phyloP scores from a whole-genome alignment of 2,113 vertebrate genomes.

The Xiphophorus maculatus region DNA sequence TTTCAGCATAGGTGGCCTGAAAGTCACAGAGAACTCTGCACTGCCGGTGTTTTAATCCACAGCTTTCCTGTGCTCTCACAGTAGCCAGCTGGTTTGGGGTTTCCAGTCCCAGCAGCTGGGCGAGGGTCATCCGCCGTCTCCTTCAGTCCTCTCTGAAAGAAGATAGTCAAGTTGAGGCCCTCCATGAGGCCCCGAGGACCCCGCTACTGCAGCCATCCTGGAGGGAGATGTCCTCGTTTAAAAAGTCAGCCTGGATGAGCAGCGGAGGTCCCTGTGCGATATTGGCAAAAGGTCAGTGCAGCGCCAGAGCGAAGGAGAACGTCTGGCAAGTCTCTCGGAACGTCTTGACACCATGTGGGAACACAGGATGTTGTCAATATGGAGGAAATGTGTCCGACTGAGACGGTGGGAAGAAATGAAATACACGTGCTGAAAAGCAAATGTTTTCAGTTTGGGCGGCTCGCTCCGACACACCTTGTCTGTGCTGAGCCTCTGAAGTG shows the following conservation, averaged over 20 bases:
- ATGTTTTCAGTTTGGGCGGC: constrained; percentile 45
- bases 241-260: constrained; percentile 42
- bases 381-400: constrained; percentile 38
- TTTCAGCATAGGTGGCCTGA: constrained; percentile 7
- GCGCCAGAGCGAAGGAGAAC: constrained; percentile 42
- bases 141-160: constrained; percentile 66
- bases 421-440: constrained; percentile 33
- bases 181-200: constrained; percentile 63
- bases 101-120: constrained; percentile 68
- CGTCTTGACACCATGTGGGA: constrained; percentile 41
- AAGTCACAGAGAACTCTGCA: constrained; percentile 46
- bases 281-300: constrained; percentile 53
- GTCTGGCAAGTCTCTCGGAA: constrained; percentile 42
- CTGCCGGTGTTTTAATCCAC: constrained; percentile 63
- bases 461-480: constrained; percentile 40
- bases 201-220: constrained; percentile 32
- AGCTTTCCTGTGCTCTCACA: constrained; percentile 70
- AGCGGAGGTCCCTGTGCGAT: constrained; percentile 33
- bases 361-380: constrained; percentile 46
- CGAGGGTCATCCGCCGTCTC: constrained; percentile 47
- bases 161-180: constrained; percentile 52
- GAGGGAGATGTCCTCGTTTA: constrained; percentile 22
- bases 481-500: constrained; percentile 17
- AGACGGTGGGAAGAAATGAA: constrained; percentile 48
- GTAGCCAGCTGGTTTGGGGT: constrained; percentile 66